Evolutionary conservation across 2,888 invertebrate species (phyloP).

Genomic region (Nyleta sp.): DNA sequence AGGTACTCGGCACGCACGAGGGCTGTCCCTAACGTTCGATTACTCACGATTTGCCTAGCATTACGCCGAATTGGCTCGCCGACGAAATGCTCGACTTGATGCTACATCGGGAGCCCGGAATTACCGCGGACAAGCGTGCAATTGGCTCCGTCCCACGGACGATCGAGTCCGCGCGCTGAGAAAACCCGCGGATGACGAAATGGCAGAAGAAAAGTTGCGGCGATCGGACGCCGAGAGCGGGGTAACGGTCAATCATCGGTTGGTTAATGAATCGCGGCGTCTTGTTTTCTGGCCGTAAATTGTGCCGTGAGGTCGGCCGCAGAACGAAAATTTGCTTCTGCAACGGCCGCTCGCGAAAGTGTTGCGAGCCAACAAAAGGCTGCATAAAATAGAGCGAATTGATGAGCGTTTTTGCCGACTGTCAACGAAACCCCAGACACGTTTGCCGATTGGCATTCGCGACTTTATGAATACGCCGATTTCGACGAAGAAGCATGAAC

Average conservation of each 20-base stretch:
- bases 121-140: constrained; percentile 14
- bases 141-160: constrained; percentile 21
- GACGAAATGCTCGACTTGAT: constrained; percentile 20
- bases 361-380: constrained; percentile 26
- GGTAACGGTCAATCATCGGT: constrained; percentile 16
- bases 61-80: constrained; percentile 30
- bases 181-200: constrained; percentile 22
- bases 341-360: neutral
- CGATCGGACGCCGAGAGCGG: neutral
- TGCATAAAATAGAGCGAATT: constrained; percentile 41
- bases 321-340: too few species aligned
- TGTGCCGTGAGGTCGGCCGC: neutral
- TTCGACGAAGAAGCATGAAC: constrained; percentile 55
- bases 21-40: constrained; percentile 54
- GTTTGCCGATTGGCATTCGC: constrained; percentile 56
- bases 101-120: constrained; percentile 20
- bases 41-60: constrained; percentile 50
- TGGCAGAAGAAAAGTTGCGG: neutral
- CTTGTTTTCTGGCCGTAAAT: constrained; percentile 6
- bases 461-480: constrained; percentile 60
- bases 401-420: constrained; percentile 62
- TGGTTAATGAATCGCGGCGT: constrained; percentile 21
- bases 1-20: constrained; percentile 61
- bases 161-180: constrained; percentile 1
- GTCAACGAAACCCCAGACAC: constrained; percentile 48